Evolutionary conservation across 2,888 invertebrate genomes (phyloP).

Genomic region (Drosophila prostipennis): DNA sequence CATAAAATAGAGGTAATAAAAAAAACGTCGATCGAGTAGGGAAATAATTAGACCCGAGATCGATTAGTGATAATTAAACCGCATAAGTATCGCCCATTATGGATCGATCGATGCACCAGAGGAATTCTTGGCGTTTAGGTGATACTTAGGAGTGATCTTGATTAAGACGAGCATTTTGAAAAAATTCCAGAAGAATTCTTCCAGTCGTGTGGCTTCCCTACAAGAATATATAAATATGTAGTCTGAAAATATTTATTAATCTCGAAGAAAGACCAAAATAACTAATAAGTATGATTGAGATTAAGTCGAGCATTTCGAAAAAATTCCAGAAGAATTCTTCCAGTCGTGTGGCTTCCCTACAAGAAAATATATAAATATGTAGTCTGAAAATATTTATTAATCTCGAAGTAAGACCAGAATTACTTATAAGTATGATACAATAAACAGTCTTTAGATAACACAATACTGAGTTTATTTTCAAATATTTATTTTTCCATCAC

Average conservation of each 20-base stretch:
- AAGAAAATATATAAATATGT: not conserved
- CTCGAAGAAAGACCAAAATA: too few species aligned
- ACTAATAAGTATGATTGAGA: not conserved
- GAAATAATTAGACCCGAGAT: slow-evolving; percentile 19
- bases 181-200: too few species aligned
- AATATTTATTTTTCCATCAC: not conserved
- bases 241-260: too few species aligned
- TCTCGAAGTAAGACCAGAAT: not conserved
- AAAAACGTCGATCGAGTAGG: slow-evolving; percentile 4
- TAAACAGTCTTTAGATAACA: not conserved
- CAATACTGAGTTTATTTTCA: not conserved
- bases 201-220: too few species aligned
- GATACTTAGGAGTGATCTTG: slow-evolving; percentile 11
- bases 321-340: slow-evolving; percentile 1
- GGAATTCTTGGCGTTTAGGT: slow-evolving; percentile 16
- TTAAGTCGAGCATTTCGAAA: not conserved
- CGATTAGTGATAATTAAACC: slow-evolving; percentile 4
- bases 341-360: not conserved
- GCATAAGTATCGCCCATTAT: slow-evolving; percentile 3
- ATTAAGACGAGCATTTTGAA: too few species aligned
- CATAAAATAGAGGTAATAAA: slow-evolving; percentile 5
- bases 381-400: not conserved
- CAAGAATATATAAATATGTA: too few species aligned
- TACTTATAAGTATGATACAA: not conserved
- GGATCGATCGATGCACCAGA: slow-evolving; percentile 17